Conservation (phyloP, 2,113 vertebrate species). For the Mohoua ochrocephala region DNA sequence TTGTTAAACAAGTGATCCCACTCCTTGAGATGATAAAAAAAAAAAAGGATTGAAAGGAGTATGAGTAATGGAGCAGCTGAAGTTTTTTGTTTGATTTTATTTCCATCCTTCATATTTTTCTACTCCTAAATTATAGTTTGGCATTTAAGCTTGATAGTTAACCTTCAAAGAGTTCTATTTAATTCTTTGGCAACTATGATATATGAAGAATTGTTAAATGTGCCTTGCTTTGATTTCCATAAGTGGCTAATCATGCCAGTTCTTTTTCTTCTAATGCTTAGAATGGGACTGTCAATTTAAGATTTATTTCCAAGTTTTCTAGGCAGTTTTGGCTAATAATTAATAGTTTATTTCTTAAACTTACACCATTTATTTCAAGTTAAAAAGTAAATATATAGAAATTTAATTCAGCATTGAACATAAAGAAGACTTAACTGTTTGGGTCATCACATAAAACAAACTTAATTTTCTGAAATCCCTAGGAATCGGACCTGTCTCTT, state of each 20-base stretch:
- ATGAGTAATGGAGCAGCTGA: background rate
- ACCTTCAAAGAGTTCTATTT: background rate
- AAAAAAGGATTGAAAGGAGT: background rate
- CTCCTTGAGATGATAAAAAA: background rate
- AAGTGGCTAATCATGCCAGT: background rate
- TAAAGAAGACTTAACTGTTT: background rate
- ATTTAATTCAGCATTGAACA: background rate
- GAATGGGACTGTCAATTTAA: background rate
- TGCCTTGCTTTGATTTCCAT: background rate
- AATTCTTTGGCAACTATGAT: background rate
- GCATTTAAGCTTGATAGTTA: background rate
- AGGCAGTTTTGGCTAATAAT: background rate
- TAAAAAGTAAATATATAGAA: background rate
- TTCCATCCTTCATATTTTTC: background rate
- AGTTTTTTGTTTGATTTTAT: background rate
- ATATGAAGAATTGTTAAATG: background rate
- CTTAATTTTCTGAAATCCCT: background rate
- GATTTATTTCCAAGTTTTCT: background rate
- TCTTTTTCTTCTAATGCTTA: background rate
- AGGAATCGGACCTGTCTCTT: constrained; percentile 81
- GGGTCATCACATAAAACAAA: background rate
- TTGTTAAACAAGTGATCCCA: background rate
- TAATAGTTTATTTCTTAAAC: background rate
- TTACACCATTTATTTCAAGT: background rate
- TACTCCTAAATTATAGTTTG: background rate